Base-by-base conservation (phyloP, 2,113 vertebrate species). In the Ardeotis arabs region DNA sequence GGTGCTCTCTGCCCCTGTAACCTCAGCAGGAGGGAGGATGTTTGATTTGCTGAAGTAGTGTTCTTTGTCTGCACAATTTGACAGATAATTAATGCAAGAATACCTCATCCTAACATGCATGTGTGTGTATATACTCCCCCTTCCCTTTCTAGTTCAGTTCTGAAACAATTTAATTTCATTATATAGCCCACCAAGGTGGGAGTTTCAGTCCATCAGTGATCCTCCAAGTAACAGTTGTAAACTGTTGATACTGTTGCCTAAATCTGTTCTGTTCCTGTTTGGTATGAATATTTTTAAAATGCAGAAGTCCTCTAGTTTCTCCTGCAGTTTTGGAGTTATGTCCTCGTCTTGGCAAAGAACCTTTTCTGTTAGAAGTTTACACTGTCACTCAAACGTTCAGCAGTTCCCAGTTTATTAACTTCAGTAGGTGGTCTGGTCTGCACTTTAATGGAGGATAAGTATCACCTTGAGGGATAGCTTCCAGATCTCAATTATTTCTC, bases 221-320 rank as follows among this genome's bases (percentile, higher is more conserved):
- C 23, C 10, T 13, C 17, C 17, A 50, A 91, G 39, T 41, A 44
- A 24, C 21, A 63, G n/a, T 14, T 90, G 67, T 55, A 76, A 79
- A 67, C 31, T 2, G 5, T 15, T 66, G 35, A 11, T 63, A 1
- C 39, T 14, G 24, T 47, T 87, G 37, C 80, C 66, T 62, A 21
- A 35, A 49, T 82, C 29, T 79, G 37, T 68, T 79, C 63, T 49
- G 50, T 94, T 95, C 59, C 78, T 89, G 47, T 77, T 89, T 0
- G 0, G 25, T 67, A 27, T 70, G 41, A 63, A 8, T 82, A 44
- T 49, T 82, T 90, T 85, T 69, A 69, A 85, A 95, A 93, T 87
- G 92, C 90, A 73, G 73, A 89, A 96, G 87, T 93, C 31, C 27
- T 55, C 45, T 90, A 2, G 37, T 62, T 93, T 92, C 53, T 95